Conservation (phyloP, 2,888 invertebrate species). For the Stenichneumon culpator region DNA sequence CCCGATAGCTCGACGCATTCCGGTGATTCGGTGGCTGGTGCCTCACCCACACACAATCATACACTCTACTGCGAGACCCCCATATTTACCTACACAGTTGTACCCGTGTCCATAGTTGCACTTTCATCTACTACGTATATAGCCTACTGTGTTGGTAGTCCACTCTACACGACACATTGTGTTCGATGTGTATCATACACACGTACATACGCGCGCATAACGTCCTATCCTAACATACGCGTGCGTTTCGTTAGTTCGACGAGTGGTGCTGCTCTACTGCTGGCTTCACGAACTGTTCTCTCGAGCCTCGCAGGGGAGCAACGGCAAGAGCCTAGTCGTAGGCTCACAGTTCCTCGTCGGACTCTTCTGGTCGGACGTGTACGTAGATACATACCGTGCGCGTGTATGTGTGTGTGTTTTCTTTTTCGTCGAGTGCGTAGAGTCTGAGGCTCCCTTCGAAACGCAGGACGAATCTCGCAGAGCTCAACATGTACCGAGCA, state of each 20-base stretch:
- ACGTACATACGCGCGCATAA: slow-evolving; percentile 1
- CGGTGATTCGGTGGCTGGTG: slow-evolving; percentile 69
- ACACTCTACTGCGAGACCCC: slow-evolving; percentile 13
- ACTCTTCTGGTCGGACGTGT: slow-evolving; percentile 15
- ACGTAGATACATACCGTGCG: background rate
- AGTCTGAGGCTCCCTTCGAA: background rate
- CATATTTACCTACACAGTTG: background rate
- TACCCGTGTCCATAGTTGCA: background rate
- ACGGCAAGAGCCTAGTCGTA: slow-evolving; percentile 48
- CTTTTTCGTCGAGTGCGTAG: slow-evolving; percentile 40
- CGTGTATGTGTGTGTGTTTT: background rate
- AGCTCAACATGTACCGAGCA: slow-evolving; percentile 76
- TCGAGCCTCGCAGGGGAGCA: slow-evolving; percentile 28
- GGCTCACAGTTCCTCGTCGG: slow-evolving; percentile 20
- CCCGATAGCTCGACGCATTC: slow-evolving; percentile 75
- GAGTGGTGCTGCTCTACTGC: slow-evolving; percentile 45
- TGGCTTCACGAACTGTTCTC: slow-evolving; percentile 33
- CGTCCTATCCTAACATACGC: slow-evolving; percentile 41
- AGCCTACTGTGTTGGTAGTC: background rate
- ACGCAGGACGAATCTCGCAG: slow-evolving; percentile 26
- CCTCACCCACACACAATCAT: slow-evolving; percentile 26
- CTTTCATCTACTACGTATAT: background rate
- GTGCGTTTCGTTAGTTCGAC: slow-evolving; percentile 43
- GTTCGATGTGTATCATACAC: slow-evolving; percentile 5
- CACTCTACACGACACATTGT: background rate